phyloP scores from a whole-genome alignment of 2,888 invertebrate species.

The Hydriomena furcata region DNA sequence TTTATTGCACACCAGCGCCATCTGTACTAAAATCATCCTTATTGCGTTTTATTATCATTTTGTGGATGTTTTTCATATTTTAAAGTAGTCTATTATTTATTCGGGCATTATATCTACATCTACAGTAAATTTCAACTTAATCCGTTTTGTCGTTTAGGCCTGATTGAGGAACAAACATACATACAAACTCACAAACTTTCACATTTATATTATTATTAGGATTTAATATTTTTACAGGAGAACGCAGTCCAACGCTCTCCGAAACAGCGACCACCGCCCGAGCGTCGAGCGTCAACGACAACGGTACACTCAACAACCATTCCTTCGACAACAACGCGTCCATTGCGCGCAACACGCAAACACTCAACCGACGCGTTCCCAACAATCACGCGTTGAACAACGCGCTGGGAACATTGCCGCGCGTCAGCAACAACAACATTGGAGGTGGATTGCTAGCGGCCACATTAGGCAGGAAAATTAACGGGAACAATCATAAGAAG shows the following conservation, averaged over 20 bases:
- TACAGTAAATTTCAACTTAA: no score
- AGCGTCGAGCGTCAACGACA: constrained; percentile 87
- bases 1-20: no score
- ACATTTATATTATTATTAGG: no score
- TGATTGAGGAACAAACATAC: no score
- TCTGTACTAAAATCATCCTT: no score
- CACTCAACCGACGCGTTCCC: constrained; percentile 65
- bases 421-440: constrained; percentile 66
- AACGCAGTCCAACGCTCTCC: constrained; percentile 91
- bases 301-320: constrained; percentile 65
- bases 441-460: constrained; percentile 64
- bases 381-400: constrained; percentile 72
- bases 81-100: no score
- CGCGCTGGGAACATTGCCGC: constrained; percentile 72
- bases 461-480: constrained; percentile 77
- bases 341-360: constrained; percentile 70
- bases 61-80: no score
- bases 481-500: constrained; percentile 81
- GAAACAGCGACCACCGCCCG: constrained; percentile 93
- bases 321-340: constrained; percentile 60
- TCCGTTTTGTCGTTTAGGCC: no score
- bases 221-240: constrained; percentile 71
- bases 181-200: no score
- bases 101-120: no score
- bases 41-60: no score